Evolutionary conservation across 2,113 vertebrate genomes (phyloP).

Genomic region (Ariopsis seemanni): DNA sequence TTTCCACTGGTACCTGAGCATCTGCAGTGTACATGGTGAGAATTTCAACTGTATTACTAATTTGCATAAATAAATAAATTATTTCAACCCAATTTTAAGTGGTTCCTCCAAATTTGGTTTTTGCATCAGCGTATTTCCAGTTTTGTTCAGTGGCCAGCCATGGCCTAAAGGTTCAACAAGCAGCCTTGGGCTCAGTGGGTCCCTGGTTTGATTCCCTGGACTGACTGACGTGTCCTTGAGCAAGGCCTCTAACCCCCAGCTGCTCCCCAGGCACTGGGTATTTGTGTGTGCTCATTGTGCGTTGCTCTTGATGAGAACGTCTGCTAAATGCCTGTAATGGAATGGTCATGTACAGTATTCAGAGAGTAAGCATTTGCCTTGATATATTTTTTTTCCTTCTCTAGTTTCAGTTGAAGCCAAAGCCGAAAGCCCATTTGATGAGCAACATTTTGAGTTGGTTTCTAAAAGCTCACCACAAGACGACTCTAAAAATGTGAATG

Average conservation of each 20-base stretch:
- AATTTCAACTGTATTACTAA: not conserved
- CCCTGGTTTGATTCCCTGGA: no score
- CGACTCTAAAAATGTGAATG: not conserved
- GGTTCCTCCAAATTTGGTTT: not conserved
- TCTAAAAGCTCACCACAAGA: constrained; percentile 1
- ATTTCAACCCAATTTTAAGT: not conserved
- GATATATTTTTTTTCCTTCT: not conserved
- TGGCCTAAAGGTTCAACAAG: no score
- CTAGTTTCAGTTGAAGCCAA: not conserved
- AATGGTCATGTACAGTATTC: not conserved
- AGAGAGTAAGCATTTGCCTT: not conserved
- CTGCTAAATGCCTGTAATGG: no score
- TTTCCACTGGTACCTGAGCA: not conserved
- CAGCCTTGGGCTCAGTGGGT: no score
- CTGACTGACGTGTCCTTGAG: no score
- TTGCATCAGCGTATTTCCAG: not conserved
- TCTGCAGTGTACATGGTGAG: not conserved
- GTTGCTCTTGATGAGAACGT: no score
- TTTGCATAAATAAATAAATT: not conserved
- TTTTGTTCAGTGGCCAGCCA: no score
- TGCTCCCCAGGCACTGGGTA: no score
- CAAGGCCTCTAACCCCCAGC: no score
- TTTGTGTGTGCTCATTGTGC: no score
- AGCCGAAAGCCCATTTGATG: not conserved
- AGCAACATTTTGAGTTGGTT: not conserved